Percentiles rank a stretch among this genome's conserved stretches.
Conservation (phyloP, 2,113 vertebrate species). For the Malurus alboscapulatus region DNA sequence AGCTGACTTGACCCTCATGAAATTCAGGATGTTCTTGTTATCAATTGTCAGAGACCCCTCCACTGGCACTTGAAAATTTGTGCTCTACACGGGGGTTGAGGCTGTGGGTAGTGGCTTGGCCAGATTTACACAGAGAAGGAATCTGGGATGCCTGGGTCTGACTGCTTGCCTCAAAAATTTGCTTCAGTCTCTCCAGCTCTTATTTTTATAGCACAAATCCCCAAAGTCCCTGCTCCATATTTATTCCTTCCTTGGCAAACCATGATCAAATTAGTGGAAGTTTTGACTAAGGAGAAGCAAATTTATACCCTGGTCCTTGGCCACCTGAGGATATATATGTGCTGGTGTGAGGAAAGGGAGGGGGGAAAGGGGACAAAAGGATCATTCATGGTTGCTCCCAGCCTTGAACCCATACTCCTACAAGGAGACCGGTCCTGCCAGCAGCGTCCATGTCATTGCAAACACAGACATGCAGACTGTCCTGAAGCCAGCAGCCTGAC, state of each 20-base stretch:
- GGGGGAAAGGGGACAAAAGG: constrained; percentile 2
- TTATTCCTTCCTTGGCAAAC: constrained; percentile 47
- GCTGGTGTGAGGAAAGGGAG: constrained; percentile 2
- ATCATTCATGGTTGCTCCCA: constrained; percentile 30
- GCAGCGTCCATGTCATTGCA: background rate
- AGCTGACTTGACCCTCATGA: background rate
- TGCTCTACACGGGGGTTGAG: background rate
- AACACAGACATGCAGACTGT: background rate
- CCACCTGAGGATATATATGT: constrained; percentile 9
- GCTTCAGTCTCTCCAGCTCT: constrained; percentile 15
- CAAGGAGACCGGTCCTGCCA: background rate
- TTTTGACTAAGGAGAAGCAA: constrained; percentile 43
- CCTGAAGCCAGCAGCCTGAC: background rate
- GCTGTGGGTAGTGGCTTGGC: background rate
- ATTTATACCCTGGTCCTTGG: constrained; percentile 35
- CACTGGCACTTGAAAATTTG: background rate
- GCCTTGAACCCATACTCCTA: background rate
- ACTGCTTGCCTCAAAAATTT: background rate
- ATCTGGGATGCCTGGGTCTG: background rate
- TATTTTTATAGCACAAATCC: constrained; percentile 28
- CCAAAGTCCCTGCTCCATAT: constrained; percentile 22
- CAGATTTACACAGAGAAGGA: background rate
- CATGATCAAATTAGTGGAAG: constrained; percentile 50
- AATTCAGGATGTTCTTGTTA: background rate
- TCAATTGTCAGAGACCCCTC: background rate